Evolutionary conservation across 1,140 invertebrate species (phyloP).

Genomic region (Protaetia brevitarsis): DNA sequence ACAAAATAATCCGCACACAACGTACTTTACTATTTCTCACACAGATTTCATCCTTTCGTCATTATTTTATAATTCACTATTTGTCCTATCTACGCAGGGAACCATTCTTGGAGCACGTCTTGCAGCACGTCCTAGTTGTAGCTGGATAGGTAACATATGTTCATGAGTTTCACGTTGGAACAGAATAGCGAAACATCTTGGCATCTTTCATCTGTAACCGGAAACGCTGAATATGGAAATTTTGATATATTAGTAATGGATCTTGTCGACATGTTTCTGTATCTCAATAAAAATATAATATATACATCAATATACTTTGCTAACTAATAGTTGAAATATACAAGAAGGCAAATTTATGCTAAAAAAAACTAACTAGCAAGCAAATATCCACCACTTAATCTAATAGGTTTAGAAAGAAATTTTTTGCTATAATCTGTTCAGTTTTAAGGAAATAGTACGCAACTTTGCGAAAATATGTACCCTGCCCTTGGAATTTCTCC

Average conservation of each 20-base stretch:
- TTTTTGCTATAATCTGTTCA: too few relatives aligned
- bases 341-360: too few relatives aligned
- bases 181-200: slow-evolving; percentile 76
- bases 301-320: too few relatives aligned
- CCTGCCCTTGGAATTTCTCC: too few relatives aligned
- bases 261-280: neutral
- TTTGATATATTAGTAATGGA: slow-evolving; percentile 1
- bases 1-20: neutral
- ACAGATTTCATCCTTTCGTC: neutral
- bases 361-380: too few relatives aligned
- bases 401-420: too few relatives aligned
- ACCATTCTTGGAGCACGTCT: slow-evolving; percentile 57
- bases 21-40: neutral
- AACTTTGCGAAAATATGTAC: too few relatives aligned
- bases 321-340: too few relatives aligned
- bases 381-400: too few relatives aligned
- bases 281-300: neutral
- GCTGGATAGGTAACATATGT: slow-evolving; percentile 74
- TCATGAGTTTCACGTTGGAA: slow-evolving; percentile 75
- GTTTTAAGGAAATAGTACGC: too few relatives aligned
- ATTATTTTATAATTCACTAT: slow-evolving; percentile 9
- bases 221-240: neutral
- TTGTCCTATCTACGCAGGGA: slow-evolving; percentile 13
- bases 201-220: slow-evolving; percentile 54
- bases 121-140: slow-evolving; percentile 83